Percentiles rank a stretch among this genome's conserved stretches.
Conservation (phyloP, 2,113 vertebrate genomes). For the Sinocyclocheilus maitianheensis region DNA sequence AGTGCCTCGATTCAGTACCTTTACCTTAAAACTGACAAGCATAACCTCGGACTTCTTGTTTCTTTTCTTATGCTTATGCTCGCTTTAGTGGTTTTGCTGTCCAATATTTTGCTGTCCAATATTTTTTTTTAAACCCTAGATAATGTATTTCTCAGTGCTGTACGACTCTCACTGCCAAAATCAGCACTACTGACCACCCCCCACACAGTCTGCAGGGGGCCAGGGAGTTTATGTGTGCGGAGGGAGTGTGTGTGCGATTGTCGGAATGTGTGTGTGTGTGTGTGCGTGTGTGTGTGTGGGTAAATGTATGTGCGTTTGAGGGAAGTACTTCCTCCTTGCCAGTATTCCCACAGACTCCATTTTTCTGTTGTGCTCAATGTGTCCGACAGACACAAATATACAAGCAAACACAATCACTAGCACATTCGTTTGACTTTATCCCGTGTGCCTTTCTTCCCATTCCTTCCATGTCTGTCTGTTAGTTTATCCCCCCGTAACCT, state of each 20-base stretch:
- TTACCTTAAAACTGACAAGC: neutral
- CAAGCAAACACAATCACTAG: neutral
- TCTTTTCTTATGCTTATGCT: neutral
- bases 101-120: slow-evolving; percentile 39
- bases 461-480: slow-evolving; percentile 5
- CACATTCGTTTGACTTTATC: neutral
- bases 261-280: slow-evolving; percentile 16
- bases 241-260: slow-evolving; percentile 5
- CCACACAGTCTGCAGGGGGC: slow-evolving; percentile 52
- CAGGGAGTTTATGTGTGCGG: slow-evolving; percentile 39
- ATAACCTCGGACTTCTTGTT: neutral
- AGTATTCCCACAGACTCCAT: slow-evolving; percentile 52
- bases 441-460: slow-evolving; percentile 2
- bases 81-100: slow-evolving; percentile 27
- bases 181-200: slow-evolving; percentile 35
- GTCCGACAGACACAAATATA: slow-evolving; percentile 38
- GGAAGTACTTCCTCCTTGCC: slow-evolving; percentile 51
- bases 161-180: slow-evolving; percentile 10
- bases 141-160: slow-evolving; percentile 36
- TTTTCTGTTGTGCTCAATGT: slow-evolving; percentile 52
- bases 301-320: slow-evolving; percentile 22
- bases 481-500: slow-evolving; percentile 18
- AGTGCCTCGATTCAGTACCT: neutral
- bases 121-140: neutral
- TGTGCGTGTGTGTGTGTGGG: neutral